A percentile compares a stretch with the other conserved stretches of the same genome.
Evolutionary conservation across 1,140 invertebrate species (phyloP).

Genomic region (Ceratina japonica): DNA sequence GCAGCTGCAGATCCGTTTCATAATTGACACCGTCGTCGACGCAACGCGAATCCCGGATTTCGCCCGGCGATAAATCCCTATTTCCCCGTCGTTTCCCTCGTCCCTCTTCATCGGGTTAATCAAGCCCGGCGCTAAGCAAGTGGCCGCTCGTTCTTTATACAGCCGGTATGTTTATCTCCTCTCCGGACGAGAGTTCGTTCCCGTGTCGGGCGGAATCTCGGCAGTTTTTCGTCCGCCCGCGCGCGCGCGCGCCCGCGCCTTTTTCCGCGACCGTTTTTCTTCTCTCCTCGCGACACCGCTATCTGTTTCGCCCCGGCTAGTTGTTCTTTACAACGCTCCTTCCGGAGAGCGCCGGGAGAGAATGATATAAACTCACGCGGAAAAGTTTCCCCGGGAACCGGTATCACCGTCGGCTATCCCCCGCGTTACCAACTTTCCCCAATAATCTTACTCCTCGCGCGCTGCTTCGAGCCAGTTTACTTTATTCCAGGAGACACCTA

Average conservation of each 20-base stretch:
- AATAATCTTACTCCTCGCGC: slow-evolving; percentile 15
- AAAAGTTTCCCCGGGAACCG: background rate
- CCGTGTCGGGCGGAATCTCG: background rate
- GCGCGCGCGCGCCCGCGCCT: no score
- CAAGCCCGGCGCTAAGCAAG: background rate
- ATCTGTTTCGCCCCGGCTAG: slow-evolving; percentile 6
- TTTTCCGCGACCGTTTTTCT: slow-evolving; percentile 7
- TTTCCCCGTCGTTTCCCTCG: background rate
- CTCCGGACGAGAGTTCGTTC: background rate
- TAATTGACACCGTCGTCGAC: no score
- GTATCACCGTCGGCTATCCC: background rate
- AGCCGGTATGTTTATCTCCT: background rate
- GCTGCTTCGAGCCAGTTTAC: no score
- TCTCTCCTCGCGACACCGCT: background rate
- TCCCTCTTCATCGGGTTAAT: background rate
- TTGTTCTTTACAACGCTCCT: slow-evolving; percentile 12
- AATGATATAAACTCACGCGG: slow-evolving; percentile 29
- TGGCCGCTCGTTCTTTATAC: background rate
- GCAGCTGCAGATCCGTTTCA: no score
- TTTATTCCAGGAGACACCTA: background rate
- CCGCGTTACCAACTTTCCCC: slow-evolving; percentile 11
- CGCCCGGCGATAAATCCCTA: no score
- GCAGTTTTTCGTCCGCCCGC: background rate
- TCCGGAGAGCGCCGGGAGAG: background rate
- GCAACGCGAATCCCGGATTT: no score